Evolutionary conservation across 2,113 vertebrate genomes (phyloP).

Genomic region (Dipodomys spectabilis): DNA sequence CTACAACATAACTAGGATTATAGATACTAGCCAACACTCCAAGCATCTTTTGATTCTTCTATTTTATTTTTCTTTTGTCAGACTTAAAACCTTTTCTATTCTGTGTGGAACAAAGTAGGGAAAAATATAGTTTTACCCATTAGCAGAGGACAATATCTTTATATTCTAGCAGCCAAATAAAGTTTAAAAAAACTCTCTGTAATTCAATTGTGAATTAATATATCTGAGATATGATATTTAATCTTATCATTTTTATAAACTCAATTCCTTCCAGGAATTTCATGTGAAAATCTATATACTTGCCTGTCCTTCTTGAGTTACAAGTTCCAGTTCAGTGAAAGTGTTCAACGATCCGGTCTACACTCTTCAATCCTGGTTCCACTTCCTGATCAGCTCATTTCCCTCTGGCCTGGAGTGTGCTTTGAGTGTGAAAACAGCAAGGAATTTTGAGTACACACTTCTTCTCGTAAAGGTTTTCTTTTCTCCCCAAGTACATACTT

Average conservation of each 20-base stretch:
- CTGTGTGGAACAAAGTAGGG: background rate
- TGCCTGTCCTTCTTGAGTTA: background rate
- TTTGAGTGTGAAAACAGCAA: background rate
- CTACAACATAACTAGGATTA: too few species aligned
- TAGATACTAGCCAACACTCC: too few species aligned
- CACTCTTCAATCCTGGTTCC: background rate
- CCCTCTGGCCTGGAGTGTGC: background rate
- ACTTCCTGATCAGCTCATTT: background rate
- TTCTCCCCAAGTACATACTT: background rate
- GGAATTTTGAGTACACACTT: background rate
- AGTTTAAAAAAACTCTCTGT: background rate
- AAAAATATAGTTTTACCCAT: background rate
- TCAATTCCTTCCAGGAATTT: background rate
- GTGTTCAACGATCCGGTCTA: background rate
- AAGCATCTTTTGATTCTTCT: background rate
- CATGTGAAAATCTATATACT: background rate
- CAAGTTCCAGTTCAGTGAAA: background rate
- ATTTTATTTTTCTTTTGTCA: background rate
- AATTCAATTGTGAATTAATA: background rate
- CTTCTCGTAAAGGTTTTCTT: too few species aligned
- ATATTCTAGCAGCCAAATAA: background rate
- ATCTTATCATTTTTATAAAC: background rate
- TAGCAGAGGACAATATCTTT: background rate
- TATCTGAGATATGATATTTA: background rate
- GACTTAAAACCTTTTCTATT: background rate